These are phyloP conservation scores for Xylocopa sonorina DNA, from an alignment of 1,140 invertebrate species.

Conservation along the genomic window DNA sequence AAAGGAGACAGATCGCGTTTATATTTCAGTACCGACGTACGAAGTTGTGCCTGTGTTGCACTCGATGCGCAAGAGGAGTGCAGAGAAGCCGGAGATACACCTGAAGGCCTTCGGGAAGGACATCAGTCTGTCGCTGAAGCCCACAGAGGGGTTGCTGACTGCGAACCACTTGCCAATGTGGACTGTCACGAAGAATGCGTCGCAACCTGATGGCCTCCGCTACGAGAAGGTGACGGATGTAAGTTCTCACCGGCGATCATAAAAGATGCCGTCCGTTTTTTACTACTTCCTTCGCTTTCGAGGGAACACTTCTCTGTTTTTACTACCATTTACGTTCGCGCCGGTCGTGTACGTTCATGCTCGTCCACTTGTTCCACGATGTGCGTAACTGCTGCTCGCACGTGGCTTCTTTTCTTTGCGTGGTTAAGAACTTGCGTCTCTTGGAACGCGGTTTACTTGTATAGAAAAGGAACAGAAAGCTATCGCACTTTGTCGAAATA, in stretches of 20 bases:
- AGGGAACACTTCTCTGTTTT: too few species aligned
- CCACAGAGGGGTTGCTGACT: slow-evolving; percentile 88
- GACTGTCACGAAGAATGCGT: slow-evolving; percentile 86
- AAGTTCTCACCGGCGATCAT: slow-evolving; percentile 67
- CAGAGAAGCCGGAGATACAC: slow-evolving; percentile 85
- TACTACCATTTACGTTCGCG: too few species aligned
- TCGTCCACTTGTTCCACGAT: too few species aligned
- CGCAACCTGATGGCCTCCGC: slow-evolving; percentile 87
- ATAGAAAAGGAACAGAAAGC: too few species aligned
- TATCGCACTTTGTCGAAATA: too few species aligned
- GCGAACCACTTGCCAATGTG: slow-evolving; percentile 88
- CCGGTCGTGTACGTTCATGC: too few species aligned
- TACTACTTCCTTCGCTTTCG: too few species aligned
- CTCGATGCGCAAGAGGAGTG: slow-evolving; percentile 80
- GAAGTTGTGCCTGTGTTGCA: slow-evolving; percentile 84
- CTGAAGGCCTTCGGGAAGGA: slow-evolving; percentile 89
- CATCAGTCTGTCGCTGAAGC: slow-evolving; percentile 87
- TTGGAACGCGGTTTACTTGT: too few species aligned
- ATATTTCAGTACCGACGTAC: slow-evolving; percentile 85
- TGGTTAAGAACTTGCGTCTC: too few species aligned
- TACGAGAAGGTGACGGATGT: slow-evolving; percentile 89
- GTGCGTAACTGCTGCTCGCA: too few species aligned
- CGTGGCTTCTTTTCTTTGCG: too few species aligned
- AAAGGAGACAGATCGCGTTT: neutral
- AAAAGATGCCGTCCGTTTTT: too few species aligned